Base-by-base conservation (phyloP, 1,140 invertebrate species). In the Muscidifurax raptorellus region DNA sequence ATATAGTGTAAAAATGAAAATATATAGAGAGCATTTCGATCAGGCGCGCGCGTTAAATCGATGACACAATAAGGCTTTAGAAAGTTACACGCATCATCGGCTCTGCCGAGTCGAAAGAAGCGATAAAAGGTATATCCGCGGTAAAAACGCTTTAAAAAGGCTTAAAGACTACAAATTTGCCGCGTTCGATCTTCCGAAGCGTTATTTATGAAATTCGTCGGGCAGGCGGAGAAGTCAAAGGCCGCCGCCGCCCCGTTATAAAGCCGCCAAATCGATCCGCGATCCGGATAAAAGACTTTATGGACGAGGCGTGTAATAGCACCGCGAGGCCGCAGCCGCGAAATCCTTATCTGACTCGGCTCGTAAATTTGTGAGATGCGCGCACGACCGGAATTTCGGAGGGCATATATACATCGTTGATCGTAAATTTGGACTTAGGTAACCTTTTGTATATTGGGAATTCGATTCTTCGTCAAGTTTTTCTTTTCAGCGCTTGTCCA, bases 131-230 rank as follows among this genome's bases (percentile, higher is more conserved):
- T 69, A 28, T 69, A 27, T 13, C 59, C 5, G 52, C 52, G 66
- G 27, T 30, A 28, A 69, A 69, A 40, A 27, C 36, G 36, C 22
- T 75, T 59, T 36, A 30, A 74, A 82, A 82, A 64, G n/a, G 66
- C 47, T 82, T 64, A 75, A 82, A 71, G 71, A 74, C 47, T 82
- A 75, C 69, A 64, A 82, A 82, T 82, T 82, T 30, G 30, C 13
- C 18, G 40, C 22, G 15, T n/a, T 59, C n/a, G 25, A 52, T 82
- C 44, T 74, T 13, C 27, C 47, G 30, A 75, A 52, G 71, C 30
- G 40, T 82, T 82, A 82, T 82, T 82, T 82, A 82, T 82, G 71
- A 82, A 82, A 82, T 82, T 82, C 71, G 80, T n/a, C 52, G 69
- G 28, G 27, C 64, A 64, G 69, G 69, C 52, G 52, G 28, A 82